A percentile compares a stretch with the other conserved stretches of the same genome.
phyloP scores from a whole-genome alignment of 2,113 vertebrate genomes.

The Ibidorhyncha struthersii region DNA sequence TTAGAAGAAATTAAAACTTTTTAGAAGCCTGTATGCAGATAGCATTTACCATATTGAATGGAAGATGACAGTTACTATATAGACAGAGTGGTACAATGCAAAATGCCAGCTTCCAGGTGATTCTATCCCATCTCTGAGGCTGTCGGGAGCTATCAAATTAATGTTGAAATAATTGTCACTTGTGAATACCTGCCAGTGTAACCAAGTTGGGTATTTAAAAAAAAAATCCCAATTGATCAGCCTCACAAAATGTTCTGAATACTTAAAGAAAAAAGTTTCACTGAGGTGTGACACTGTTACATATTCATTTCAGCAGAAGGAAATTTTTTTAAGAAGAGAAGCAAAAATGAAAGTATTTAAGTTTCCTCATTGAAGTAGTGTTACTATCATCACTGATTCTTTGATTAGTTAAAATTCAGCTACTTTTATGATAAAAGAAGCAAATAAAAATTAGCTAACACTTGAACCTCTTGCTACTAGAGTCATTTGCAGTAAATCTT shows the following conservation, averaged over 20 bases:
- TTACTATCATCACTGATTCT: neutral
- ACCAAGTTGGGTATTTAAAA: conserved; percentile 47
- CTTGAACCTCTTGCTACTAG: conserved; percentile 11
- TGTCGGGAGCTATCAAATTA: conserved; percentile 69
- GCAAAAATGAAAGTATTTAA: conserved; percentile 10
- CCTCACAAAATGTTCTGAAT: conserved; percentile 69
- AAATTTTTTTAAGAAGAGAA: conserved; percentile 2
- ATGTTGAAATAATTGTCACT: conserved; percentile 71
- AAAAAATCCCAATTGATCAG: conserved; percentile 67
- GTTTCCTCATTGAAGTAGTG: neutral
- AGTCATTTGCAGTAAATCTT: conserved; percentile 29
- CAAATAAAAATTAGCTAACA: conserved; percentile 52
- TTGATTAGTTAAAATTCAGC: conserved; percentile 6
- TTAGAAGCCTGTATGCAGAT: conserved; percentile 63
- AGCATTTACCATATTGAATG: conserved; percentile 66
- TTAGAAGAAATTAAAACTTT: conserved; percentile 75
- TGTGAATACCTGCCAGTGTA: conserved; percentile 74
- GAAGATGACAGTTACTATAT: conserved; percentile 68
- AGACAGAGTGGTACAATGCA: conserved; percentile 59
- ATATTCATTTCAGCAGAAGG: conserved; percentile 57
- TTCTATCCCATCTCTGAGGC: conserved; percentile 45
- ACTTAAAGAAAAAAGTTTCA: conserved; percentile 70
- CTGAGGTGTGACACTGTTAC: conserved; percentile 39
- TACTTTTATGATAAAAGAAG: neutral
- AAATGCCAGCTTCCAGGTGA: conserved; percentile 67